Evolutionary conservation across 2,888 invertebrate species (phyloP), one percentile per base, ranked within the genome.

Genomic region (Acleris literana): DNA sequence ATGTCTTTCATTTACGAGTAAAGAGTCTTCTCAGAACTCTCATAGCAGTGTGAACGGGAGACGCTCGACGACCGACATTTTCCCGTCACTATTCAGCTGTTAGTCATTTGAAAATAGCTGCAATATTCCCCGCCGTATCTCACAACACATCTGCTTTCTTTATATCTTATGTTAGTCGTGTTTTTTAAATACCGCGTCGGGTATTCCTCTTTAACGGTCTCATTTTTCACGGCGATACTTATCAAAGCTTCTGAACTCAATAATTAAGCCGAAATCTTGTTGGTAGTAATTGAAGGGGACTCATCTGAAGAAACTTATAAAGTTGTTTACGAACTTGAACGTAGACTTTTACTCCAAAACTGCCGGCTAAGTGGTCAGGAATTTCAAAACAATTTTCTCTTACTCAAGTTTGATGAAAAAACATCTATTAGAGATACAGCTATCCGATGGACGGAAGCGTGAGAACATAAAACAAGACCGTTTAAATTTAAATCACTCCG

Each of bases 261-360:
- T 57, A 46, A 57, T 57, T 25, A 44, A 77, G 72, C 74, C 73
- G 71, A 74, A 72, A 69, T 75, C 73, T 74, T 74, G 77, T 81
- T 81, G 77, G 77, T 69, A 74, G 71, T 83, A 86, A 85, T 86
- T 83, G 77, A 79, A 85, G 77, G 79, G 78, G 80, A 80, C 82
- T 76, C 79, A 75, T 76, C 75, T 73, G 68, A 77, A 77, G 76
- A 78, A 80, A 75, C 71, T 74, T 74, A 54, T 69, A 69, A 76
- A 80, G 74, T 83, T 80, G 76, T 79, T 80, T 72, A 69, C 64
- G 63, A 82, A 84, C 76, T 65, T 61, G 20, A 46, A 44, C 53
- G 52, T 62, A 58, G 44, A 55, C 46, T 66, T 61, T 57, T 48
- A 25, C 39, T 71, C 72, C 56, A 65, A 71, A 72, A 71, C 70